Evolutionary conservation across 2,797 vertebrate genomes (phyloP).

Genomic region (Aulostomus chinensis): DNA sequence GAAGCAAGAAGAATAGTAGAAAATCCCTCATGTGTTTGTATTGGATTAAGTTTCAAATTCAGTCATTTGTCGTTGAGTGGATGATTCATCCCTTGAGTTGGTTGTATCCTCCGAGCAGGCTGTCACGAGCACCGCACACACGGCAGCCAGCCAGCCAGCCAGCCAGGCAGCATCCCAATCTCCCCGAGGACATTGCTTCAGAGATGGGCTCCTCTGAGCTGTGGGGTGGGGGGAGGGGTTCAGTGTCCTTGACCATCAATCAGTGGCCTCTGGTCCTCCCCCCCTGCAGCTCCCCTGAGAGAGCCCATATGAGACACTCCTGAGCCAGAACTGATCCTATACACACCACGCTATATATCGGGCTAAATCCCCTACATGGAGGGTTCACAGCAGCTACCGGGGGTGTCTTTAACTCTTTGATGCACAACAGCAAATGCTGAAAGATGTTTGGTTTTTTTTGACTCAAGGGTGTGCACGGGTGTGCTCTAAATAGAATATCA

Average conservation of each 20-base stretch:
- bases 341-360: slow-evolving; percentile 60
- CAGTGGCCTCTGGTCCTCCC: slow-evolving; percentile 73
- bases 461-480: not conserved
- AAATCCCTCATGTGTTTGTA: not conserved
- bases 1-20: not conserved
- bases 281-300: slow-evolving; percentile 46
- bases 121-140: slow-evolving; percentile 39
- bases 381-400: slow-evolving; percentile 52
- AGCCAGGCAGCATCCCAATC: slow-evolving; percentile 63
- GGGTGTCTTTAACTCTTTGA: slow-evolving; percentile 53
- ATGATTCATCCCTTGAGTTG: slow-evolving; percentile 40
- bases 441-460: slow-evolving; percentile 8
- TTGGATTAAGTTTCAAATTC: slow-evolving; percentile 16
- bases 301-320: slow-evolving; percentile 63
- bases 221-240: slow-evolving; percentile 57
- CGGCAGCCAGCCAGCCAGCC: slow-evolving; percentile 53
- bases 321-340: slow-evolving; percentile 68
- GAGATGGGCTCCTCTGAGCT: slow-evolving; percentile 56
- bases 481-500: slow-evolving; percentile 20
- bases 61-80: slow-evolving; percentile 29
- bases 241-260: slow-evolving; percentile 84
- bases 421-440: slow-evolving; percentile 17
- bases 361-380: slow-evolving; percentile 59
- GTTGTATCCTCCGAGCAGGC: slow-evolving; percentile 31
- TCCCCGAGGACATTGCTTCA: slow-evolving; percentile 55